These are phyloP conservation scores for Sminthopsis crassicaudata DNA, from an alignment of 2,113 vertebrate species.

Conservation along the genomic window DNA sequence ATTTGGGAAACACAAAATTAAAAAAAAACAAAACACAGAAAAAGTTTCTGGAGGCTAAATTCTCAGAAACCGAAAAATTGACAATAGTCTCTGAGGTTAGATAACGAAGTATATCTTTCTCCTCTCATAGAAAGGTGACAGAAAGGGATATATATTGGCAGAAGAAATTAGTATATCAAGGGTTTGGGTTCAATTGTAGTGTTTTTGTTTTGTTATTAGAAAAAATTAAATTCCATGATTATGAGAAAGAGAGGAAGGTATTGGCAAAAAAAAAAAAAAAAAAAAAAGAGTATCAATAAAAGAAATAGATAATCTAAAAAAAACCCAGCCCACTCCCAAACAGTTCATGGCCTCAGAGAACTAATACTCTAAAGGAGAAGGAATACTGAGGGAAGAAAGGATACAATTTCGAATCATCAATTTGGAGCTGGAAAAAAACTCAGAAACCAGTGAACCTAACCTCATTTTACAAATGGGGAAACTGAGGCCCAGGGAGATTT, in stretches of 20 bases:
- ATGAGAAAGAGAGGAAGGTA: not conserved
- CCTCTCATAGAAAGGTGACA: not conserved
- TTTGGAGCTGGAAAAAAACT: not conserved
- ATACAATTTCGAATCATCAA: not conserved
- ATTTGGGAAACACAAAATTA: not conserved
- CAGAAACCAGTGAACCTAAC: not conserved
- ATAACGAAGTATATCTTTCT: not conserved
- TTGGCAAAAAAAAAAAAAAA: not conserved
- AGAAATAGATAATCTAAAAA: not conserved
- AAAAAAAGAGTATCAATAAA: not conserved
- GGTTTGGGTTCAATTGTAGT: not conserved
- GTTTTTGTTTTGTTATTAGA: not conserved
- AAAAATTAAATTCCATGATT: not conserved
- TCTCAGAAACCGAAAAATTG: not conserved
- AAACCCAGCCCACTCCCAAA: not conserved
- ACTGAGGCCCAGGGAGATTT: not conserved
- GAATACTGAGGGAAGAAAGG: not conserved
- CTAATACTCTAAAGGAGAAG: not conserved
- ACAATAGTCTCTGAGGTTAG: not conserved
- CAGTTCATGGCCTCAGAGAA: not conserved
- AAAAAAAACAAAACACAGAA: not conserved
- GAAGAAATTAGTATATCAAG: not conserved
- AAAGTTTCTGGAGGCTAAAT: not conserved
- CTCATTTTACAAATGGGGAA: not conserved
- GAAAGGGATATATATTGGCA: not conserved